Evolutionary conservation across 1,140 invertebrate genomes (phyloP).

Genomic region (Drosophila lacertosa): DNA sequence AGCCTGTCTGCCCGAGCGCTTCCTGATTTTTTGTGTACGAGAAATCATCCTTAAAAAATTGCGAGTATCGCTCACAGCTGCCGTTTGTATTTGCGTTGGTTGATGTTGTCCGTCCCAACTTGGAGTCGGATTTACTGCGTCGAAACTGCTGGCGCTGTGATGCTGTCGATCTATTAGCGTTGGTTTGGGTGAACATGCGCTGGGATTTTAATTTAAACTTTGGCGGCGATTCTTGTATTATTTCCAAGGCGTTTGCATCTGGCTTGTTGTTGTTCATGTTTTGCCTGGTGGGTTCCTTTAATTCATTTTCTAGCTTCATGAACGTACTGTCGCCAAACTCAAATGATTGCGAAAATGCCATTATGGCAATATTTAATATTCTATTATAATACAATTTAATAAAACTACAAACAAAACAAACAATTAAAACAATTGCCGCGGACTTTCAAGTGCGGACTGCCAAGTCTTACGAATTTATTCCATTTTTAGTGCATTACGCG

Average conservation of each 20-base stretch:
- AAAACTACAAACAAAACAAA: constrained; percentile 26
- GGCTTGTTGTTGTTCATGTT: constrained; percentile 7
- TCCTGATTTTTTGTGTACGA: constrained; percentile 32
- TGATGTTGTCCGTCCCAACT: constrained; percentile 1
- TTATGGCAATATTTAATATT: constrained; percentile 2
- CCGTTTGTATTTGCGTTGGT: constrained; percentile 13
- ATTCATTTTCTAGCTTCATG: constrained; percentile 61
- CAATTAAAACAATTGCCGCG: constrained; percentile 23
- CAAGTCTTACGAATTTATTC: constrained; percentile 1
- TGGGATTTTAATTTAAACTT: constrained; percentile 24
- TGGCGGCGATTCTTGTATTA: constrained; percentile 53
- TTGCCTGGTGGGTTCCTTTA: constrained; percentile 19
- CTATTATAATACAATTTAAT: constrained; percentile 5
- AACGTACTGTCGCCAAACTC: constrained; percentile 76
- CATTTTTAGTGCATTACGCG: neutral
- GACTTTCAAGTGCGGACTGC: constrained; percentile 16
- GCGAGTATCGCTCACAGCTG: constrained; percentile 44
- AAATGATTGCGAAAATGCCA: constrained; percentile 80
- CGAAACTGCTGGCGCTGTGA: constrained; percentile 25
- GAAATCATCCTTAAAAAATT: constrained; percentile 69
- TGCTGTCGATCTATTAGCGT: constrained; percentile 14
- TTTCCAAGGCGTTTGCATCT: constrained; percentile 31
- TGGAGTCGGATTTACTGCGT: constrained; percentile 37
- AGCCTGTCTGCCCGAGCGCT: neutral
- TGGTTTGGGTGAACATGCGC: constrained; percentile 8